phyloP scores from a whole-genome alignment of 2,113 vertebrate genomes.

The Himantopus leucocephalus region DNA sequence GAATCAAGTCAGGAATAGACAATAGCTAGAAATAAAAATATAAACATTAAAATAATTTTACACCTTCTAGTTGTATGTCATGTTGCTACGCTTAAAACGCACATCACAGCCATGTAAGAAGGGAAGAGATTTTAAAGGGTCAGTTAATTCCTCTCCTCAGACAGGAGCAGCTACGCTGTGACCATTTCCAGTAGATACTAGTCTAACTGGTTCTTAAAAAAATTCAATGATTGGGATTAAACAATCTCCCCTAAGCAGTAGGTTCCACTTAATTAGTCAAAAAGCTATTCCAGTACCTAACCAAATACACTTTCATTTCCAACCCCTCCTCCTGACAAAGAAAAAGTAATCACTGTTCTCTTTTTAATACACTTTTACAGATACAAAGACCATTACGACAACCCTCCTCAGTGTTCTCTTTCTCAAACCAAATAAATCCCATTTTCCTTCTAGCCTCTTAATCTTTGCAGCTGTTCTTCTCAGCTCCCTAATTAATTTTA shows the following conservation, averaged over 20 bases:
- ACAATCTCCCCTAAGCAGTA: not conserved
- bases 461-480: not conserved
- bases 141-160: not conserved
- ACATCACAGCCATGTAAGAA: not conserved
- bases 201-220: not conserved
- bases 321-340: not conserved
- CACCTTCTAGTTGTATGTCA: not conserved
- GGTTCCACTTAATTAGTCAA: not conserved
- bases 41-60: not conserved
- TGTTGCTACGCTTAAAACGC: not conserved
- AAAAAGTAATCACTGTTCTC: not conserved
- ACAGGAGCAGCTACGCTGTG: not conserved
- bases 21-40: constrained; percentile 72
- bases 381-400: not conserved
- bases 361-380: not conserved
- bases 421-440: not conserved
- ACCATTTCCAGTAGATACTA: not conserved
- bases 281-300: not conserved
- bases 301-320: not conserved
- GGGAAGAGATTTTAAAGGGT: not conserved
- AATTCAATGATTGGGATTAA: not conserved
- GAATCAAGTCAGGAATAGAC: constrained; percentile 85
- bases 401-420: not conserved
- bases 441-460: not conserved
- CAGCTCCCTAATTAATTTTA: not conserved